Conservation (phyloP, 2,113 vertebrate species). For the Terrapene triunguis region DNA sequence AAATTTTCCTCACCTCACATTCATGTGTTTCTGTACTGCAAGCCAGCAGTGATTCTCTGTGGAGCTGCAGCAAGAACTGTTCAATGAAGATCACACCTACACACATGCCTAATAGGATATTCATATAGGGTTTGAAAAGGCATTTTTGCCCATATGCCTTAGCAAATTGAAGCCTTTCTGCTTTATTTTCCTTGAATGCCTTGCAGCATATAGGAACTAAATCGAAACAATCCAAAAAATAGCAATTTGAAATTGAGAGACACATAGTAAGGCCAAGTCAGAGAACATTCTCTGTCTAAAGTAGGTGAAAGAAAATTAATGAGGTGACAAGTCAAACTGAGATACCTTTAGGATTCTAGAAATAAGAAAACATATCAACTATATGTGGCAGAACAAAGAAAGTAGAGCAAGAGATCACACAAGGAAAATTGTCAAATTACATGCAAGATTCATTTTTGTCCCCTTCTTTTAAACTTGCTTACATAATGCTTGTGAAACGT, state of each 20-base stretch:
- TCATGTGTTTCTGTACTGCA: neutral
- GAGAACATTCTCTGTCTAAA: neutral
- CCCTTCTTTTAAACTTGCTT: neutral
- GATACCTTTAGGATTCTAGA: neutral
- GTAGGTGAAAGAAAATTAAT: neutral
- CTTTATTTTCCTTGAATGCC: neutral
- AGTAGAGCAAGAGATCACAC: neutral
- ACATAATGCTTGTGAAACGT: neutral
- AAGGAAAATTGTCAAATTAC: neutral
- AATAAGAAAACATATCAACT: neutral
- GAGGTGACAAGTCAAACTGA: neutral
- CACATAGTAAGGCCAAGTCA: neutral
- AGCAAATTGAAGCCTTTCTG: neutral
- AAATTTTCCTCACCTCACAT: neutral
- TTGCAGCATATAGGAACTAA: neutral
- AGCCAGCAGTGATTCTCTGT: neutral
- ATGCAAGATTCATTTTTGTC: neutral
- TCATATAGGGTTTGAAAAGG: neutral
- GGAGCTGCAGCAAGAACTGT: neutral
- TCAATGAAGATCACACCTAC: neutral
- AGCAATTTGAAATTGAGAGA: neutral
- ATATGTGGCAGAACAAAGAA: neutral
- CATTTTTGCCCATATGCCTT: neutral
- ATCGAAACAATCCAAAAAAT: neutral
- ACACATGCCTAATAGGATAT: neutral